phyloP scores from a whole-genome alignment of 2,888 invertebrate genomes.

The Catocala sponsa region DNA sequence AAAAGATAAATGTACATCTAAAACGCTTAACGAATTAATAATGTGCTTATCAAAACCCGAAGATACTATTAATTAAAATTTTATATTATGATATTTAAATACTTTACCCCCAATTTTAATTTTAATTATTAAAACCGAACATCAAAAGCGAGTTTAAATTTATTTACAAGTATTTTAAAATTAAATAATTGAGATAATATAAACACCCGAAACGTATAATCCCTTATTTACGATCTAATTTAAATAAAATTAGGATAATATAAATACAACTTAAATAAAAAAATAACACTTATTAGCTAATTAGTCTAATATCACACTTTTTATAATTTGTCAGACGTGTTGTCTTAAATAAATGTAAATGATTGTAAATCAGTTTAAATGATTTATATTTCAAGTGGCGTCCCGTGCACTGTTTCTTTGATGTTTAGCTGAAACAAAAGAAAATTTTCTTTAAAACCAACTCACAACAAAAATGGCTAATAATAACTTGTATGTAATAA shows the following conservation, averaged over 20 bases:
- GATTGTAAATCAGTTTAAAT: constrained; percentile 18
- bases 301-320: constrained; percentile 85
- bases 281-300: constrained; percentile 76
- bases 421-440: constrained; percentile 83
- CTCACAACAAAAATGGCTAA: not conserved
- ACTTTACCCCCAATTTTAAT: constrained; percentile 35
- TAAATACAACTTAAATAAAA: constrained; percentile 64
- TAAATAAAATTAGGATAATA: constrained; percentile 36
- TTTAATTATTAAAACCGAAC: constrained; percentile 30
- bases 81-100: constrained; percentile 33
- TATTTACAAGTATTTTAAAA: constrained; percentile 22
- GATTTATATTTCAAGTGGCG: constrained; percentile 68
- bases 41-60: constrained; percentile 25
- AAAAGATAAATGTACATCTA: constrained; percentile 16
- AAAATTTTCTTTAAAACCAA: constrained; percentile 27
- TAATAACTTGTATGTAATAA: no score
- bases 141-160: constrained; percentile 15
- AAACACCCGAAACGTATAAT: constrained; percentile 15
- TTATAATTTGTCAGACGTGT: constrained; percentile 53
- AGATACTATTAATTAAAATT: constrained; percentile 12
- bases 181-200: constrained; percentile 17
- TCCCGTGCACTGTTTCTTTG: constrained; percentile 82
- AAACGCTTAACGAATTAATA: constrained; percentile 6
- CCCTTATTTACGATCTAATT: constrained; percentile 15
- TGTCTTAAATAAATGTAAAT: constrained; percentile 32